Conservation (phyloP, 2,113 vertebrate genomes). For the Nicator chloris region DNA sequence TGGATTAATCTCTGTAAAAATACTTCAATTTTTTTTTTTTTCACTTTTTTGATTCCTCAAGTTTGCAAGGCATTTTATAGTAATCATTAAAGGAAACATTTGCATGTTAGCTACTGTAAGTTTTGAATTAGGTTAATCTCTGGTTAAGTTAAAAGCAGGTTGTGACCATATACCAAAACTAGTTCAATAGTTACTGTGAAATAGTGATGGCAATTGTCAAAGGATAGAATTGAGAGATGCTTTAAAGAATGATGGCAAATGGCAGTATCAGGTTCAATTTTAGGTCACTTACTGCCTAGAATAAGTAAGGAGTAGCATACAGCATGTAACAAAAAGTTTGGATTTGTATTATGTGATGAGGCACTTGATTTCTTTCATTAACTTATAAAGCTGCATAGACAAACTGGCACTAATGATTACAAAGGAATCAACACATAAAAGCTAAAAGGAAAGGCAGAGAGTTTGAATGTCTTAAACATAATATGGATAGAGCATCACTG, state of each 20-base stretch:
- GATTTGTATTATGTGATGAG: background rate
- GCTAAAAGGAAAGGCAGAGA: background rate
- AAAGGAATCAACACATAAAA: background rate
- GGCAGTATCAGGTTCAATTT: background rate
- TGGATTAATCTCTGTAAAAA: background rate
- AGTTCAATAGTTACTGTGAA: background rate
- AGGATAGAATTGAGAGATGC: background rate
- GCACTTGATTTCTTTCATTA: background rate
- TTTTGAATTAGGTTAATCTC: background rate
- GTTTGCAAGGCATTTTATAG: background rate
- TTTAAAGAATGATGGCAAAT: background rate
- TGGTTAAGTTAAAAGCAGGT: background rate
- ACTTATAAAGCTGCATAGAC: background rate
- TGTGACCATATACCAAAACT: background rate
- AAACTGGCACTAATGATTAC: background rate
- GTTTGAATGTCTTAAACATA: background rate
- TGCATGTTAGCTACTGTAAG: background rate
- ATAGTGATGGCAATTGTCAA: background rate
- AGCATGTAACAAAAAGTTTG: background rate
- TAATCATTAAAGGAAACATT: background rate
- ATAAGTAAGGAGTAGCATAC: background rate
- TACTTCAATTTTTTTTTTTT: background rate
- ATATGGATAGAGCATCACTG: background rate
- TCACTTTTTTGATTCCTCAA: background rate
- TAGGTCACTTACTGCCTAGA: background rate